Conservation (phyloP, 2,797 vertebrate species). For the Erithacus rubecula region DNA sequence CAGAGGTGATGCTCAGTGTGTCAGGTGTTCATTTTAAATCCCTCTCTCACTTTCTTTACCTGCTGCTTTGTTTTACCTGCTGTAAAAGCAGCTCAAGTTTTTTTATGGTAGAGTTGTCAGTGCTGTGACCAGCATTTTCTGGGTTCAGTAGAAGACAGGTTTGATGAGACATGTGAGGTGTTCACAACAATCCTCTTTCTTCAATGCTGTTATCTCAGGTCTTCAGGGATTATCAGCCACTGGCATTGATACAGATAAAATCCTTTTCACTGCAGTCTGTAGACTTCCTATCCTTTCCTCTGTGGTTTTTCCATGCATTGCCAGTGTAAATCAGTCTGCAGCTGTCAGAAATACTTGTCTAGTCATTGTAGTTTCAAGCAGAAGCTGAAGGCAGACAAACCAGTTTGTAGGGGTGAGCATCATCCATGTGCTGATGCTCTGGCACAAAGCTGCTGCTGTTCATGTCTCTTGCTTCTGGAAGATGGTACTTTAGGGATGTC, state of each 20-base stretch:
- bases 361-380: background rate
- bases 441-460: background rate
- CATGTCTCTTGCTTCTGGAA: background rate
- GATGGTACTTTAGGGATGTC: background rate
- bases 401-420: background rate
- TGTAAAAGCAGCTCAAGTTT: background rate
- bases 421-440: background rate
- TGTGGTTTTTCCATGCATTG: background rate
- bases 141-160: background rate
- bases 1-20: background rate
- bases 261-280: background rate
- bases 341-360: background rate
- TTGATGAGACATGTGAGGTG: background rate
- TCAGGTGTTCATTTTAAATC: background rate
- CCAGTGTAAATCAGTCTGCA: background rate
- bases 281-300: background rate
- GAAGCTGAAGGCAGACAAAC: background rate
- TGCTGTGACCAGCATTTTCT: background rate
- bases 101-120: background rate
- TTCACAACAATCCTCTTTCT: background rate
- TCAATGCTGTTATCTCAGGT: background rate
- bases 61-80: background rate
- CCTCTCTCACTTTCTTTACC: background rate
- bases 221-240: background rate
- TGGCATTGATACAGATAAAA: background rate